A percentile compares a stretch with the other conserved stretches of the same genome.
Conservation (phyloP, 30 jellyfish, hydroid and myxozoan species). For the Turritopsis rubra region DNA sequence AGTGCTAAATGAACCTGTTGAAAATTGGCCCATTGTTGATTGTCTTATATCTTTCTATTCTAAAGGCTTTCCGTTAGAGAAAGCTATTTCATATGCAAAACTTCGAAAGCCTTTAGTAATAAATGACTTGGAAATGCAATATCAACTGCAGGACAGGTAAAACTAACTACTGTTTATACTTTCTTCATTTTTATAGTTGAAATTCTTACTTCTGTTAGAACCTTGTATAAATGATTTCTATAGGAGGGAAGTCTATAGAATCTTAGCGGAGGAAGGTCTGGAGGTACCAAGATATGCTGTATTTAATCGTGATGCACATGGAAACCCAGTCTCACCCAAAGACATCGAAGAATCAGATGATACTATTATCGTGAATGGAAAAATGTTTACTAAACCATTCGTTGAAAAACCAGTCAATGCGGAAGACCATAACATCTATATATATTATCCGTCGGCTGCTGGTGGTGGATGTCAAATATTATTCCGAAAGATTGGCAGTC, state of each 20-base stretch:
- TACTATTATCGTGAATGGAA: constrained; percentile 76
- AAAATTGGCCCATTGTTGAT: constrained; percentile 98
- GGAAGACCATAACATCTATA: constrained; percentile 88
- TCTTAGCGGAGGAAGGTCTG: constrained; percentile 75
- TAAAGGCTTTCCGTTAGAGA: constrained; percentile 89
- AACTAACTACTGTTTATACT: background rate
- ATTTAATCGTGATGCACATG: constrained; percentile 72
- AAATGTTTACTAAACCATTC: constrained; percentile 85
- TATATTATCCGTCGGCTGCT: constrained; percentile 87
- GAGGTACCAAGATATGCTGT: constrained; percentile 86
- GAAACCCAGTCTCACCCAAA: constrained; percentile 54
- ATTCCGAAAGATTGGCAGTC: constrained; percentile 95
- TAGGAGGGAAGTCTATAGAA: constrained; percentile 82
- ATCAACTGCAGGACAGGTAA: constrained; percentile 80
- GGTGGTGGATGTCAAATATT: constrained; percentile 99
- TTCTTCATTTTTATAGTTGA: background rate
- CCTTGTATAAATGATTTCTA: no score
- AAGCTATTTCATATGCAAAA: constrained; percentile 86
- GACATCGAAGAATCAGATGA: constrained; percentile 91
- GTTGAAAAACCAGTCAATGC: constrained; percentile 99
- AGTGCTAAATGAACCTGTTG: constrained; percentile 81
- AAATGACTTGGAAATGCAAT: constrained; percentile 86
- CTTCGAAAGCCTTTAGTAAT: constrained; percentile 81
- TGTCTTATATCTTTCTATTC: constrained; percentile 91
- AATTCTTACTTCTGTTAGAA: background rate